phyloP scores from a whole-genome alignment of 2,113 vertebrate species.

The Candoia aspera region DNA sequence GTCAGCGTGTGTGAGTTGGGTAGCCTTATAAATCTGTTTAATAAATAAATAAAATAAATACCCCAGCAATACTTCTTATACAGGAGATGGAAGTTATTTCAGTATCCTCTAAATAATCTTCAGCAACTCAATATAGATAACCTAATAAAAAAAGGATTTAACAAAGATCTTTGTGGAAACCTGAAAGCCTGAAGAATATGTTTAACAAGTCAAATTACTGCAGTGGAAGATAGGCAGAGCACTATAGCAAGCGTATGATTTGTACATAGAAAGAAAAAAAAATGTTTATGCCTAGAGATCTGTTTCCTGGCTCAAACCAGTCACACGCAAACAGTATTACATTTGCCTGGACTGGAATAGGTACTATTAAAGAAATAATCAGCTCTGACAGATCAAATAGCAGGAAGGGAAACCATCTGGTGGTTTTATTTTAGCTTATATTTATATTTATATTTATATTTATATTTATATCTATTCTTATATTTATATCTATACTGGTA shows the following conservation, averaged over 20 bases:
- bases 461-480: background rate
- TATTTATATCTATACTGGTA: background rate
- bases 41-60: no score
- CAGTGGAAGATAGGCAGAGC: background rate
- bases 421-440: background rate
- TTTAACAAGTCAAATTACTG: background rate
- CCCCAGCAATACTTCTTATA: background rate
- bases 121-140: background rate
- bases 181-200: background rate
- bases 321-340: background rate
- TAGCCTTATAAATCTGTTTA: no score
- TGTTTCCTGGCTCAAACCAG: background rate
- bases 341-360: background rate
- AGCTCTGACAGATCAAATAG: background rate
- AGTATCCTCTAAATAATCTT: background rate
- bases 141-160: conserved; percentile 8
- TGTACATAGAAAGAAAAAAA: background rate
- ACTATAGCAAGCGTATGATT: background rate
- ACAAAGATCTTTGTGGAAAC: background rate
- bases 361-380: background rate
- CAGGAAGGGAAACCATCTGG: background rate
- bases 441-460: background rate
- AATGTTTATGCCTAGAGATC: background rate
- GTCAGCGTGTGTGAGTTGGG: no score
- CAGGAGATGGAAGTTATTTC: background rate